Conservation (phyloP, 2,888 invertebrate species). For the Meghimatium bilineatum region DNA sequence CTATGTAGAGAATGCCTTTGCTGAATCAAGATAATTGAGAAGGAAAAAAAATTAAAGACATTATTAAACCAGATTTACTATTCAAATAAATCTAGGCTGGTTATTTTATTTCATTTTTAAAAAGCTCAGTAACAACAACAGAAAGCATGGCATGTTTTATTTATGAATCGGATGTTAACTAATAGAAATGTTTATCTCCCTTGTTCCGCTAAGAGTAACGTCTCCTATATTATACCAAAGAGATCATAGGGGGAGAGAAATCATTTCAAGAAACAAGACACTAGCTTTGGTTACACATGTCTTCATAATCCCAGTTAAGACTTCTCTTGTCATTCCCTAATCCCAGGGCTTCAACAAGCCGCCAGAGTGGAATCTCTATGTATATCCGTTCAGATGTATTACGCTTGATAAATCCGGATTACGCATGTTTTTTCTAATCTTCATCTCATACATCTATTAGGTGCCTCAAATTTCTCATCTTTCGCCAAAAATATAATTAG, state of each 20-base stretch:
- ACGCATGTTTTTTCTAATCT: neutral
- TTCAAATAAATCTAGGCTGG: neutral
- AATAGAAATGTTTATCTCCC: neutral
- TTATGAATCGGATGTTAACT: neutral
- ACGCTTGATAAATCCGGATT: neutral
- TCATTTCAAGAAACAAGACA: neutral
- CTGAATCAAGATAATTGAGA: neutral
- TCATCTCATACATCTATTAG: neutral
- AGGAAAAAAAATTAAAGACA: neutral
- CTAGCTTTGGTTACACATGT: neutral
- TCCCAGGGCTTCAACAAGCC: neutral
- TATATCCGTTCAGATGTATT: neutral
- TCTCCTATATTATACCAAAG: neutral
- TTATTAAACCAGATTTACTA: neutral
- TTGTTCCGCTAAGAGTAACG: neutral
- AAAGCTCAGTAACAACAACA: neutral
- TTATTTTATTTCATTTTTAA: slow-evolving; percentile 8
- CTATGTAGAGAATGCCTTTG: neutral
- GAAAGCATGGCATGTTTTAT: neutral
- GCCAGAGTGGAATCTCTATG: neutral
- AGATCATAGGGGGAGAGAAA: neutral
- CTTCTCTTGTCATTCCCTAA: neutral
- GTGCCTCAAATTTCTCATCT: slow-evolving; percentile 6
- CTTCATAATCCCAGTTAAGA: neutral
- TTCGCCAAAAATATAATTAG: neutral